Percentiles rank a stretch among this genome's conserved stretches.
Conservation (phyloP, 1,140 invertebrate species). For the Aphaenogaster rudis region DNA sequence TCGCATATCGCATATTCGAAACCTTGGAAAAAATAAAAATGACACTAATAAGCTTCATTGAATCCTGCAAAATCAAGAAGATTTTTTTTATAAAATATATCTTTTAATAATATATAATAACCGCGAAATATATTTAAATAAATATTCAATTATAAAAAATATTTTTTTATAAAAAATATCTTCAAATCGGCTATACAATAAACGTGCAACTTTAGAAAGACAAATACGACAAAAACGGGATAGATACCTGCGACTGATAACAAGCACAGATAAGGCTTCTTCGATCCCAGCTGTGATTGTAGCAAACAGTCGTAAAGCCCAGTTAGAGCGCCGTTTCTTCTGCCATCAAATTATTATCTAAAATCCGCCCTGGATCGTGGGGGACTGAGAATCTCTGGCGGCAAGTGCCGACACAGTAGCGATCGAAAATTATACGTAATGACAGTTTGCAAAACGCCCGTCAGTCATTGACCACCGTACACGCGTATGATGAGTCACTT, state of each 20-base stretch:
- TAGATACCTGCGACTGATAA: neutral
- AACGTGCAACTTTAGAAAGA: neutral
- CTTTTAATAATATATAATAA: neutral
- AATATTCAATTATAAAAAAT: slow-evolving; percentile 35
- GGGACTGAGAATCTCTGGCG: neutral
- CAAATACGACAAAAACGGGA: neutral
- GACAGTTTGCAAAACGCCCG: slow-evolving; percentile 42
- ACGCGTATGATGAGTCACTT: slow-evolving; percentile 44
- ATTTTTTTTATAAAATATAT: no score
- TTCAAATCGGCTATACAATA: neutral
- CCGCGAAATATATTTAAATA: slow-evolving; percentile 13
- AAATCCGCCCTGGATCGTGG: neutral
- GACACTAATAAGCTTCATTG: neutral
- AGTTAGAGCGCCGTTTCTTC: neutral
- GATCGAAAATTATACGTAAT: slow-evolving; percentile 47
- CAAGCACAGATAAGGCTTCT: neutral
- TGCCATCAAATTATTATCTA: slow-evolving; percentile 18
- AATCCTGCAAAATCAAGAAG: neutral
- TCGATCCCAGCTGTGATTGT: neutral
- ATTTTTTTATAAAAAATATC: neutral
- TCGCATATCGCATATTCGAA: neutral
- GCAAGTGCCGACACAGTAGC: slow-evolving; percentile 1
- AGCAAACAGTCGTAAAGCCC: neutral
- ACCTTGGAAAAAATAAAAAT: neutral
- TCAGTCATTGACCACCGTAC: slow-evolving; percentile 29